Evolutionary conservation across 2,113 vertebrate species (phyloP), one percentile per base, ranked within the genome.

Genomic region (Pelecanus crispus): DNA sequence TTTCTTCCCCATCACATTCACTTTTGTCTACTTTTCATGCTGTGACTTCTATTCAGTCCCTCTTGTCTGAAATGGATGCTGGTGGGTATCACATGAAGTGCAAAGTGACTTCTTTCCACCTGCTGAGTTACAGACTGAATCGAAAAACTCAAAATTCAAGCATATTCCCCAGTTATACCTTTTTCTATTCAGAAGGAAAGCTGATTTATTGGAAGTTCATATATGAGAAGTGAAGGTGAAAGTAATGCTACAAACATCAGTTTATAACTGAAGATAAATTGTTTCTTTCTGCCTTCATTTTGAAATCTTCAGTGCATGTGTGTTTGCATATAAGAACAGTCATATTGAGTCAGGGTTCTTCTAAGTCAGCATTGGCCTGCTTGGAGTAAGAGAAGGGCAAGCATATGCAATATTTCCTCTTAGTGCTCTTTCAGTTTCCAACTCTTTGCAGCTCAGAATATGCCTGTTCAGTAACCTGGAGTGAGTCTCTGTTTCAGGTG

Each of bases 41-140:
- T 97, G 97, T 94, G 97, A 96, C 95, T 96, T 96, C 95, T 97
- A 86, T 97, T 96, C 92, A 97, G 91, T 92, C 92, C 63, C 78
- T 96, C 95, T 96, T 95, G 74, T 97, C 97, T 98, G 97, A 98
- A 98, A 98, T 98, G 97, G 97, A 98, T 97, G 97, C 97, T 98
- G 97, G 96, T 98, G 95, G 94, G 93, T 97, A 98, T 96, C 96
- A 94, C 96, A 93, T 45, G 72, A 98, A 97, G 98, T 97, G 97
- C 92, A 96, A 98, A 98, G 97, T 98, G 98, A 94, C 98, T 98
- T 97, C 95, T 92, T 94, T 95, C 94, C 89, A 87, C 98, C 97
- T 97, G 96, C 98, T 98, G 98, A 96, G 98, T 94, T 92, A 91
- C 67, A 90, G 83, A 62, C 96, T 86, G 97, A 97, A 98, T 96